Evolutionary conservation across 2,113 vertebrate genomes (phyloP), one percentile per base, ranked within the genome.

Genomic region (Chelonoidis abingdonii): DNA sequence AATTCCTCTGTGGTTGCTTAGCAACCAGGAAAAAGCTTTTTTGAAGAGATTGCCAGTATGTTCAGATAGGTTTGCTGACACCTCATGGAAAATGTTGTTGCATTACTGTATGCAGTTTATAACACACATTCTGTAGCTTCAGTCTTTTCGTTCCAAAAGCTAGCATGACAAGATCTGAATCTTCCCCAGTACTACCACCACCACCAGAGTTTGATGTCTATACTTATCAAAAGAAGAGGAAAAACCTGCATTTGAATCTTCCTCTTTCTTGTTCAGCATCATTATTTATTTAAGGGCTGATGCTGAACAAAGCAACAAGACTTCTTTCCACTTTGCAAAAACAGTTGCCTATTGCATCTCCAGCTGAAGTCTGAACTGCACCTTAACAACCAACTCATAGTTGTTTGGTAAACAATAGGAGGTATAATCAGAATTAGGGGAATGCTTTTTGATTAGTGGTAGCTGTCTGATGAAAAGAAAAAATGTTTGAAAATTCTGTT

Each of bases 11-110:
- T 0, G 3, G 41, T 54, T 93, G 76, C 69, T 84, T 87, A 92
- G 80, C 88, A 91, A 56, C 47, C 31, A 92, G 83, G 80, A 86
- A 94, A n/a, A 96, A 80, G 22, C 49, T 57, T 83, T 96, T 88
- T 53, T 6, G 38, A 92, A 81, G 78, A 50, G 78, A 93, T 92
- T 79, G 92, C 52, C 78, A 93, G 50, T 84, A 53, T 2, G 79
- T 97, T 97, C 89, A 91, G 96, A 95, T 97, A 93, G 91, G 94
- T 97, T 86, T 96, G 89, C 95, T 97, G 93, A 97, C 83, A 95
- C 81, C 88, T 95, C 76, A 93, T 93, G 94, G 94, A 95, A 96
- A 85, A 90, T 91, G 88, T 95, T 95, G 96, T 96, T 96, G 93
- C 80, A 87, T 80, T 93, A 35, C 44, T 75, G 9, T 31, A 47